Conservation (phyloP, 2,888 invertebrate genomes). For the Cetonia aurata region DNA sequence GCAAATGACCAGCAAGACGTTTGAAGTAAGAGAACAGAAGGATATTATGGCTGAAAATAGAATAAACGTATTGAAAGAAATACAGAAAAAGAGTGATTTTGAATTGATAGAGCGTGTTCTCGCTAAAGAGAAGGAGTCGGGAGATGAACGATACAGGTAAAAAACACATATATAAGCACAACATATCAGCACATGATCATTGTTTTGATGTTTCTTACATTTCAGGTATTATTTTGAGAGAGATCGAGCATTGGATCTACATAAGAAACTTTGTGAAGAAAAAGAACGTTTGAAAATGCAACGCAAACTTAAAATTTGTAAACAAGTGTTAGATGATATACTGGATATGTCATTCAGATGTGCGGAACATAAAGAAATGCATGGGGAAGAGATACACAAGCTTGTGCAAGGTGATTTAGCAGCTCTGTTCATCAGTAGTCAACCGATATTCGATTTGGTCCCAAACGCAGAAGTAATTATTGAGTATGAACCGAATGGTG, state of each 20-base stretch:
- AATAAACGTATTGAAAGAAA: slow-evolving; percentile 68
- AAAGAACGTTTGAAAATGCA: slow-evolving; percentile 69
- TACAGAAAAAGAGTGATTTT: slow-evolving; percentile 68
- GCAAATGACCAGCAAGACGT: slow-evolving; percentile 74
- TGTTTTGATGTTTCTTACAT: slow-evolving; percentile 7
- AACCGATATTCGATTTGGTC: slow-evolving; percentile 70
- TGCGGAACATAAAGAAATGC: slow-evolving; percentile 67
- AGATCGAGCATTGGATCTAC: slow-evolving; percentile 69
- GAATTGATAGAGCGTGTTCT: slow-evolving; percentile 63
- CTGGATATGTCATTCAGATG: slow-evolving; percentile 70
- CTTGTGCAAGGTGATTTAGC: slow-evolving; percentile 71
- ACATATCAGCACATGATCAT: slow-evolving; percentile 4
- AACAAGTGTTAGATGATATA: slow-evolving; percentile 69
- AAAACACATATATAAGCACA: slow-evolving; percentile 26
- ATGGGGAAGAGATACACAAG: slow-evolving; percentile 65
- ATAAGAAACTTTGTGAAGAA: slow-evolving; percentile 69
- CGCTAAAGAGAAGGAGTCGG: slow-evolving; percentile 45
- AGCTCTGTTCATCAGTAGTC: slow-evolving; percentile 69
- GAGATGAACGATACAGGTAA: slow-evolving; percentile 48
- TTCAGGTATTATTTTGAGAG: slow-evolving; percentile 65
- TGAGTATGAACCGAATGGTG: slow-evolving; percentile 60
- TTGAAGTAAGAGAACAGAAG: slow-evolving; percentile 73
- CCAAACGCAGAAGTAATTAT: slow-evolving; percentile 58
- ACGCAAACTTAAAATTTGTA: slow-evolving; percentile 69
- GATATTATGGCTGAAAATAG: slow-evolving; percentile 71